Percentiles rank a stretch among this genome's conserved stretches.
These are phyloP conservation scores for Tachina fera DNA, from an alignment of 2,888 invertebrate species.

Conservation along the genomic window DNA sequence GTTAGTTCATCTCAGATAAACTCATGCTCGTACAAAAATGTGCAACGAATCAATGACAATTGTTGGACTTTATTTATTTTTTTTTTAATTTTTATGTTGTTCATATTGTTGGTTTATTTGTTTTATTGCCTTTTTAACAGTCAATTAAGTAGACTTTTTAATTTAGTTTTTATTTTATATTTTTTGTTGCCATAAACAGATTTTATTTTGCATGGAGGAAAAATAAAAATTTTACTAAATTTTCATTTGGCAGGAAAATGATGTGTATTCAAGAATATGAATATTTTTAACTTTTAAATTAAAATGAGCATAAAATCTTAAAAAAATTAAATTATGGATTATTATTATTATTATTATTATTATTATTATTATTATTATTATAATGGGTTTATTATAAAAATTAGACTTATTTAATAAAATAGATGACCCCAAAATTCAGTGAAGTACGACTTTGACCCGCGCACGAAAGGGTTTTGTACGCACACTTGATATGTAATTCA, in stretches of 20 bases:
- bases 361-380: too few species aligned
- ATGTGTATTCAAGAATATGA: neutral
- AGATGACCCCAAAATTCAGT: too few species aligned
- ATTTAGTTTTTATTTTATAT: neutral
- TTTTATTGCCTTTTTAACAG: constrained; percentile 72
- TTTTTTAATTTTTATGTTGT: constrained; percentile 25
- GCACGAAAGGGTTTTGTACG: too few species aligned
- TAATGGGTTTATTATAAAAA: too few species aligned
- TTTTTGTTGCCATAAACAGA: constrained; percentile 26
- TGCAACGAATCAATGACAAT: constrained; percentile 66
- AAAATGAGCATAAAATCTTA: too few species aligned
- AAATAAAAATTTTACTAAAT: constrained; percentile 17
- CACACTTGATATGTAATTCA: too few species aligned
- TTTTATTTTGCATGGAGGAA: constrained; percentile 21
- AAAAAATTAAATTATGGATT: too few species aligned
- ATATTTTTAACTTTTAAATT: neutral
- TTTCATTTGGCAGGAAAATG: constrained; percentile 19
- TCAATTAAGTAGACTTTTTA: constrained; percentile 64
- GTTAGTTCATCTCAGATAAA: constrained; percentile 66
- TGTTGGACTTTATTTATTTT: constrained; percentile 27
- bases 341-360: too few species aligned
- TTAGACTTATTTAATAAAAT: too few species aligned
- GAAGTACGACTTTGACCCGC: too few species aligned
- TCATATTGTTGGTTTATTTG: constrained; percentile 63
- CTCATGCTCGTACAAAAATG: constrained; percentile 22